Evolutionary conservation across 2,888 invertebrate genomes (phyloP), one percentile per base, ranked within the genome.

Genomic region (Bibio marci): DNA sequence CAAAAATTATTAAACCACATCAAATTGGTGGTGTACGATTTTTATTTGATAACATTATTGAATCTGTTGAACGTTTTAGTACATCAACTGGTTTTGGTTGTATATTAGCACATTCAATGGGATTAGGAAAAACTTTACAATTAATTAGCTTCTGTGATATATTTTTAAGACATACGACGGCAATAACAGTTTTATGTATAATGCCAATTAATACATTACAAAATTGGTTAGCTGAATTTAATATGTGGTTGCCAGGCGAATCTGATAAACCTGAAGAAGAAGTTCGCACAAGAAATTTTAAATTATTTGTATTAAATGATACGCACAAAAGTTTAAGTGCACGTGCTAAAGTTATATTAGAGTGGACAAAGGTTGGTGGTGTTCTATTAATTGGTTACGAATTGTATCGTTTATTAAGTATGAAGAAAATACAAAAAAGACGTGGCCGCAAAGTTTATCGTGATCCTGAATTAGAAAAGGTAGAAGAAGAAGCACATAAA

Each of bases 181-280:
- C 88, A 5, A 85, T 79, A 57, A 86, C 82, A 12, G 87, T 95
- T 2, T 65, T 99, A 30, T 87, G 92, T 54, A 94, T 98, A 47
- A 95, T 97, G 74, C 98, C 98, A 8, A 94, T 98, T 43, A 98
- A 98, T 60, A 97, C 97, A 0, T 67, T 98, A 44, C 95, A 97
- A 61, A 97, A 97, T 65, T 97, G 95, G 97, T 66, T 78, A 50
- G 81, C 88, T 2, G 98, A 98, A 62, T 98, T 90, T 58, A 91
- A 97, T 56, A 86, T 88, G 78, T 98, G 97, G 95, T 65, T 92
- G 41, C 97, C 97, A 0, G 62, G 73, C 26, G 78, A 80, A 41
- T 69, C 73, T 2, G 49, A 57, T 1, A 65, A 61, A 37, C 65
- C 67, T 1, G 70, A 71, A 41, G 78, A 78, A 2, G 76, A 79